These are phyloP conservation scores for Pyrrhosoma nymphula DNA, from an alignment of 2,888 invertebrate species.

Conservation along the genomic window DNA sequence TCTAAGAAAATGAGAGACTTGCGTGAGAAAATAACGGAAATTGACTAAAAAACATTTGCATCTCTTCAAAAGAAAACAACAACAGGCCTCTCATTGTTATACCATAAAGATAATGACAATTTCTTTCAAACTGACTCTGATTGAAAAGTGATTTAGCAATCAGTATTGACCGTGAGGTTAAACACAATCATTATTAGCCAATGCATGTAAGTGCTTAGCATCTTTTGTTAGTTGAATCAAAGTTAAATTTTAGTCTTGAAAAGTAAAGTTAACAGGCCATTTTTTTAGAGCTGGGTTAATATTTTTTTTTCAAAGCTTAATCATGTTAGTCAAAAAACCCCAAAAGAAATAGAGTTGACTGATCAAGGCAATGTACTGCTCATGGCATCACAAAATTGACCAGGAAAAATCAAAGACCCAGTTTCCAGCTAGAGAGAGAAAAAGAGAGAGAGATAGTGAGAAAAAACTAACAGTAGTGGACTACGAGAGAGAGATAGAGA, in stretches of 20 bases:
- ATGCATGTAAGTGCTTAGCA: constrained; percentile 55
- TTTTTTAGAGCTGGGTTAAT: constrained; percentile 51
- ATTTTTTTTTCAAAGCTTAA: background rate
- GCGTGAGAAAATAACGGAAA: background rate
- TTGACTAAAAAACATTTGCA: background rate
- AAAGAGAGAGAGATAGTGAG: constrained; percentile 71
- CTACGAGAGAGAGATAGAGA: constrained; percentile 68
- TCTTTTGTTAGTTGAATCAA: constrained; percentile 22
- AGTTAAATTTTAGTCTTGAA: constrained; percentile 36
- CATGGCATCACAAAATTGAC: constrained; percentile 69
- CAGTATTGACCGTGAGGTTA: constrained; percentile 24
- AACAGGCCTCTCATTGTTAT: constrained; percentile 56
- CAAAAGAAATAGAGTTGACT: constrained; percentile 66
- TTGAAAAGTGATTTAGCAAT: constrained; percentile 46
- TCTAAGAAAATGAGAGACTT: constrained; percentile 53
- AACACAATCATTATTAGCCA: constrained; percentile 36
- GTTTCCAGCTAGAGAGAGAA: constrained; percentile 71
- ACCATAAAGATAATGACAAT: background rate
- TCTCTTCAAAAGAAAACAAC: background rate
- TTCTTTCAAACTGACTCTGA: constrained; percentile 50
- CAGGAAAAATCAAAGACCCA: constrained; percentile 71
- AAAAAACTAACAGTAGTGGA: constrained; percentile 71
- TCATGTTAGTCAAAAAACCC: constrained; percentile 58
- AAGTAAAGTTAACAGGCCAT: constrained; percentile 55
- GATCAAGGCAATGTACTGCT: constrained; percentile 63